Evolutionary conservation across 2,888 invertebrate genomes (phyloP).

Genomic region (Lycia hirtaria): DNA sequence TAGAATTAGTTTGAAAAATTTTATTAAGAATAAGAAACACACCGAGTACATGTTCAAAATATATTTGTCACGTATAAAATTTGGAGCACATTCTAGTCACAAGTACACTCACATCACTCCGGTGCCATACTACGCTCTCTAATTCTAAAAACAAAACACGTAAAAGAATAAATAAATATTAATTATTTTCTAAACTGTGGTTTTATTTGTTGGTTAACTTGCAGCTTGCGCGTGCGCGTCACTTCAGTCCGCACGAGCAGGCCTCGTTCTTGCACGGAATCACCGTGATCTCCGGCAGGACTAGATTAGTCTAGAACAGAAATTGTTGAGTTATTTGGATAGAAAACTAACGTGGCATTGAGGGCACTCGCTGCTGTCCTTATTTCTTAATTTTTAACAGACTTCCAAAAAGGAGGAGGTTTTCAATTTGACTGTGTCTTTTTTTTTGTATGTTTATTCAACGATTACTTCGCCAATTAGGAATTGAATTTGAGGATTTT

Average conservation of each 20-base stretch:
- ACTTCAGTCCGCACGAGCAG: slow-evolving; percentile 53
- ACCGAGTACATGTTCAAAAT: slow-evolving; percentile 49
- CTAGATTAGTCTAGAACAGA: slow-evolving; percentile 42
- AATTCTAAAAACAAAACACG: slow-evolving; percentile 31
- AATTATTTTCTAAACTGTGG: slow-evolving; percentile 60
- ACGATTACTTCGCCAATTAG: no score
- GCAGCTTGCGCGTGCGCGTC: not conserved
- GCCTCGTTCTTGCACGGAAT: slow-evolving; percentile 45
- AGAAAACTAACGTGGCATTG: no score
- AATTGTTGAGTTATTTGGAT: no score
- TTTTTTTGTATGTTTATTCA: no score
- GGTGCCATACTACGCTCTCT: slow-evolving; percentile 73
- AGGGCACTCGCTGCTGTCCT: no score
- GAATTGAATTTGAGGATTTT: no score
- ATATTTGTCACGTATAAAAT: slow-evolving; percentile 48
- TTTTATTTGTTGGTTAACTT: no score
- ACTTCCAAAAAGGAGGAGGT: no score
- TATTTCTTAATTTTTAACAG: no score
- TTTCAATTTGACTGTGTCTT: no score
- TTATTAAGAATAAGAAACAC: slow-evolving; percentile 49
- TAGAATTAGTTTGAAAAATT: slow-evolving; percentile 58
- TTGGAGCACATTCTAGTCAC: slow-evolving; percentile 71
- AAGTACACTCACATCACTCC: slow-evolving; percentile 51
- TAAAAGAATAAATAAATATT: slow-evolving; percentile 44
- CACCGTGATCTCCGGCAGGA: slow-evolving; percentile 52